Percentiles rank a stretch among this genome's conserved stretches.
Conservation (phyloP, 1,140 invertebrate species). For the Neodiprion virginianus region DNA sequence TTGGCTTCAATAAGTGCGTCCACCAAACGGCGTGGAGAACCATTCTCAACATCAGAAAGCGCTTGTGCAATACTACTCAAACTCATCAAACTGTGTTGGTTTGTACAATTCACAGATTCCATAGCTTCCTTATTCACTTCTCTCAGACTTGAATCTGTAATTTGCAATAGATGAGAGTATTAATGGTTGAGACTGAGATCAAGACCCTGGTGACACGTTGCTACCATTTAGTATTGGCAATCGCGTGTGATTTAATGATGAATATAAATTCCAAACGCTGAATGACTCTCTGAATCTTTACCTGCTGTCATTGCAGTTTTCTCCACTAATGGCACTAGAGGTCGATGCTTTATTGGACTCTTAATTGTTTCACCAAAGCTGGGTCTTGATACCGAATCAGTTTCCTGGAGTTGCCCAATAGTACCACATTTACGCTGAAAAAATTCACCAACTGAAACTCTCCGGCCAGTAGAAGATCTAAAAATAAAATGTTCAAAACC, state of each 20-base stretch:
- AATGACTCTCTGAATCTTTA: slow-evolving; percentile 9
- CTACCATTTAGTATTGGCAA: neutral
- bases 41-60: slow-evolving; percentile 42
- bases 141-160: neutral
- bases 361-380: slow-evolving; percentile 42
- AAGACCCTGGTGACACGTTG: neutral
- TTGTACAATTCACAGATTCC: slow-evolving; percentile 31
- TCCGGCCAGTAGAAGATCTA: slow-evolving; percentile 42
- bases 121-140: slow-evolving; percentile 18
- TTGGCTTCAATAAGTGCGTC: slow-evolving; percentile 51
- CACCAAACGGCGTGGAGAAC: slow-evolving; percentile 48
- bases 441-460: slow-evolving; percentile 48
- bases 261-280: no score
- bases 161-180: neutral
- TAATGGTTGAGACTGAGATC: no score
- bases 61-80: slow-evolving; percentile 51
- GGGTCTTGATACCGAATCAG: slow-evolving; percentile 30
- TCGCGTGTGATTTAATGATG: no score
- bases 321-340: slow-evolving; percentile 40
- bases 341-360: slow-evolving; percentile 40
- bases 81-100: slow-evolving; percentile 47
- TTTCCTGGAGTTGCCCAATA: slow-evolving; percentile 36
- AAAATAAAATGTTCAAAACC: slow-evolving; percentile 16
- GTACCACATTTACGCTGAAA: slow-evolving; percentile 49
- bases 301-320: slow-evolving; percentile 40